Evolutionary conservation across 2,888 invertebrate genomes (phyloP), one percentile per base, ranked within the genome.

Genomic region (Euspilapteryx auroguttella): DNA sequence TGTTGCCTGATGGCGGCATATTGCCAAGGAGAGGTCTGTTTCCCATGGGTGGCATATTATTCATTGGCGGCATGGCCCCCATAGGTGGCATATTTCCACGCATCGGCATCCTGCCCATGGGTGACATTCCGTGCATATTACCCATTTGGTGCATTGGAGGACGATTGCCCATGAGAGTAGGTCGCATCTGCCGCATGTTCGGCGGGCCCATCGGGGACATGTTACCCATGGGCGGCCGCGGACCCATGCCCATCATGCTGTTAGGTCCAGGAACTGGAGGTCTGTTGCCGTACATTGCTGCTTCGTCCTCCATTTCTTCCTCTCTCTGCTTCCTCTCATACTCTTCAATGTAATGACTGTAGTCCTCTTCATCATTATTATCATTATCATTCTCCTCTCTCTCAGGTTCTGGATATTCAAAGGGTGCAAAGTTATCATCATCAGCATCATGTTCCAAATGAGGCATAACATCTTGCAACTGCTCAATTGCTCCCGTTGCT

Each of bases 401-500:
- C 5, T 12, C 58, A 31, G 47, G 52, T 11, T 49, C 49, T 29
- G 73, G 69, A 43, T 75, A 75, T 44, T 69, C 66, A 55, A 71
- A 73, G 29, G 69, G 73, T 39, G 51, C 55, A 27, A 55, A 64
- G 35, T 53, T 64, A 5, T 75, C 69, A 32, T 71, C 77, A 45
- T 73, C 75, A 15, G 81, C 81, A 55, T 80, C 75, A 23, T 81
- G 82, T 36, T 86, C 85, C 28, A 79, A 62, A 35, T 83, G 79
- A 3, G 87, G 86, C 61, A 89, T 84, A 3, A 89, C 84, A 51
- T 89, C 89, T 32, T 83, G 81, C 20, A 91, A 54, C 46, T 91
- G 89, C 47, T 89, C 89, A 36, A 92, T 81, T 55, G 87, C 89
- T 8, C 91, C 91, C 1, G 87, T 84, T 39, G 86, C 84, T 17